Evolutionary conservation across 2,113 vertebrate genomes (phyloP), one percentile per base, ranked within the genome.

Genomic region (Trinectes maculatus): DNA sequence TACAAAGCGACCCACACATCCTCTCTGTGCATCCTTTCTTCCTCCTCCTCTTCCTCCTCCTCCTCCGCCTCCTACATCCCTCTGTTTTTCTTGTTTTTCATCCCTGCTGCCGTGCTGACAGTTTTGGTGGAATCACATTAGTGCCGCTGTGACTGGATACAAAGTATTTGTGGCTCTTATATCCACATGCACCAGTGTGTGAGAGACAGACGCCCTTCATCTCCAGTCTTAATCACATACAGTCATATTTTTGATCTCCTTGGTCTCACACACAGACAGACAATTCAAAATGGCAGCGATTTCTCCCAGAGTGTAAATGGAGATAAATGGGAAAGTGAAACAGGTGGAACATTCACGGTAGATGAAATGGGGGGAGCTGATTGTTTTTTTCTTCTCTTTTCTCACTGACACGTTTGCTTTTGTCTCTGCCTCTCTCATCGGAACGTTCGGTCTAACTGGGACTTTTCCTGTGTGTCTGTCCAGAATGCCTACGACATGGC

Each of bases 401-500:
- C 61, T 66, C 28, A 33, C 56, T 49, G 60, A 83, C 59, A 61
- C 46, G 51, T 74, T 78, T 68, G 7, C 64, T 77, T 29, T 69
- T 40, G 2, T 42, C 70, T 74, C 60, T n/a, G n/a, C n/a, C n/a
- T 25, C 48, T 31, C 48, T 43, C 48, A 57, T n/a, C n/a, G n/a
- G n/a, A 55, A 67, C 19, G 15, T 21, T 31, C 44, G 26, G 13
- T 19, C 53, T 42, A 52, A 63, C 65, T 12, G 31, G 0, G 1
- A 57, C 28, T 57, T 44, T 33, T 56, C 46, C 36, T 71, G 19
- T 60, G 19, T 49, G 36, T 24, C 5, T 19, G 3, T 51, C 26
- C 84, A 96, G 95, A 95, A 96, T 29, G 93, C 91, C 0, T 96
- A 95, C 42, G 89, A 94, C 83, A 95, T 96, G 93, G 94, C 94